phyloP scores from a whole-genome alignment of 2,888 invertebrate genomes.

The Cephalotes varians region DNA sequence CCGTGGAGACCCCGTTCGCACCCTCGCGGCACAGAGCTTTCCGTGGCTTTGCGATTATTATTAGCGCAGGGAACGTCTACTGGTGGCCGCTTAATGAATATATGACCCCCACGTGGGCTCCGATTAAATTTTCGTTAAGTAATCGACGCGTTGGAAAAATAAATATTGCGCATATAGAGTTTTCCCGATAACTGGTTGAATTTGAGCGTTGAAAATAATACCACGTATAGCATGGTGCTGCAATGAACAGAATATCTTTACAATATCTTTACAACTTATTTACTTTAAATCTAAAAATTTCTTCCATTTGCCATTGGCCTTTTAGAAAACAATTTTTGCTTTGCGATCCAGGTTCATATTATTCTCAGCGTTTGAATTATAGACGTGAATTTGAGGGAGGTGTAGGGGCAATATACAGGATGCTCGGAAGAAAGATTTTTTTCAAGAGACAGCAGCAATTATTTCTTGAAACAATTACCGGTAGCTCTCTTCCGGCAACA shows the following conservation, averaged over 20 bases:
- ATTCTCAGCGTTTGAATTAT: conserved; percentile 9
- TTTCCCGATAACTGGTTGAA: conserved; percentile 7
- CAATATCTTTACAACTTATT: not conserved
- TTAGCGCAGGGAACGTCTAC: conserved; percentile 72
- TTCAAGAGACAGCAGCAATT: conserved; percentile 43
- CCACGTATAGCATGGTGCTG: not conserved
- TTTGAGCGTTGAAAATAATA: not conserved
- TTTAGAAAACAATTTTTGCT: not conserved
- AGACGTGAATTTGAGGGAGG: not conserved
- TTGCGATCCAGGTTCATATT: not conserved
- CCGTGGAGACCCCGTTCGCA: conserved; percentile 75
- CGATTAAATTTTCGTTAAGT: conserved; percentile 73
- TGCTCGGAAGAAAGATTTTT: conserved; percentile 31
- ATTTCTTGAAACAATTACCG: conserved; percentile 26
- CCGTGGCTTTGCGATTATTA: conserved; percentile 75
- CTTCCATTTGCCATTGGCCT: not conserved
- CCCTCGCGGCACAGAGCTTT: conserved; percentile 66
- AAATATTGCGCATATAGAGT: conserved; percentile 35
- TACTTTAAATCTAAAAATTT: not conserved
- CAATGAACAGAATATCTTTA: not conserved
- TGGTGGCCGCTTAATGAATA: conserved; percentile 69
- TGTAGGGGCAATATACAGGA: not conserved
- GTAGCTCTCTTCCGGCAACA: not conserved
- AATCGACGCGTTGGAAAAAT: conserved; percentile 67
- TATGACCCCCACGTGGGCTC: conserved; percentile 62